Percentiles rank a stretch among this genome's conserved stretches.
Evolutionary conservation across 2,797 vertebrate species (phyloP).

Genomic region (Threskiornis aethiopicus): DNA sequence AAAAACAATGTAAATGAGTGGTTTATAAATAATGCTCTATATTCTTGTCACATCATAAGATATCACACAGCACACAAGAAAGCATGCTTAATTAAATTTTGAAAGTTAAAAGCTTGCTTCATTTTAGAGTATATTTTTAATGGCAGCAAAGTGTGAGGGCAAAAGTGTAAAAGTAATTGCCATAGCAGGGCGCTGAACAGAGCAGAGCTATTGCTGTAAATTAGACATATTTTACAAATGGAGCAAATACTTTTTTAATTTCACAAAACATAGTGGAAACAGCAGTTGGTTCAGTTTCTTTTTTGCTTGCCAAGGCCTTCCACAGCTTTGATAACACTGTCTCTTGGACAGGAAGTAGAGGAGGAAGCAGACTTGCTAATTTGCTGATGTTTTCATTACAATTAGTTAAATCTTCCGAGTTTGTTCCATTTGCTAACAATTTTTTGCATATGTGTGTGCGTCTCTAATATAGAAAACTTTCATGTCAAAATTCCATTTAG

Average conservation of each 20-base stretch:
- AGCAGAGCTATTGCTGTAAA: background rate
- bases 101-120: background rate
- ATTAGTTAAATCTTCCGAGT: background rate
- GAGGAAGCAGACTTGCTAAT: background rate
- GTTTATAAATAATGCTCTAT: background rate
- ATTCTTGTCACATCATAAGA: background rate
- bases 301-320: background rate
- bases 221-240: background rate
- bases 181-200: background rate
- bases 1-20: background rate
- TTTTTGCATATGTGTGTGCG: background rate
- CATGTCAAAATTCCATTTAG: background rate
- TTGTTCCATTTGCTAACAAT: background rate
- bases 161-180: background rate
- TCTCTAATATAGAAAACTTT: background rate
- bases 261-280: background rate
- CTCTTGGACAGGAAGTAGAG: background rate
- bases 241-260: background rate
- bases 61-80: background rate
- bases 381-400: background rate
- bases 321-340: background rate
- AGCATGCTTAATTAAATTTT: background rate
- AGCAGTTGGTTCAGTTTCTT: background rate
- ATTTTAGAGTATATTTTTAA: background rate
- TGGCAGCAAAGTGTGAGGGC: rapidly evolving